A percentile compares a stretch with the other conserved stretches of the same genome.
These are phyloP conservation scores for Potamarius usumacintae DNA, from an alignment of 2,113 vertebrate species.

Conservation along the genomic window DNA sequence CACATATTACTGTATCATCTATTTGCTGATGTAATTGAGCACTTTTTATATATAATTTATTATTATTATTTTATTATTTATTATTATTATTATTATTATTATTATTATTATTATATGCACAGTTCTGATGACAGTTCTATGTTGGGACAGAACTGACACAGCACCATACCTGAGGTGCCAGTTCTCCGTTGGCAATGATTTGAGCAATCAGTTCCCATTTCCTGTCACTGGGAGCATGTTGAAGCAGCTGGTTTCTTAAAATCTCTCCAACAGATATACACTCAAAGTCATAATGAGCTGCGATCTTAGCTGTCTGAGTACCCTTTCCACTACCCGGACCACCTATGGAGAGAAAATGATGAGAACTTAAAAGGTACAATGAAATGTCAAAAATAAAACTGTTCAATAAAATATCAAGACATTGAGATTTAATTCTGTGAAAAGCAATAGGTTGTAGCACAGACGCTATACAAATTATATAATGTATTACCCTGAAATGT, in stretches of 20 bases:
- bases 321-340: conserved; percentile 73
- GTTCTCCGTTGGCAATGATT: conserved; percentile 66
- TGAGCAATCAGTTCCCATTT: conserved; percentile 74
- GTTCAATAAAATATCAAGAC: neutral
- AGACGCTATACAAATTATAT: neutral
- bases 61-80: too few relatives aligned
- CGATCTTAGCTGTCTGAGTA: conserved; percentile 69
- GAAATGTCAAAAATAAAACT: conserved; percentile 2
- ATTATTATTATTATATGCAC: too few relatives aligned
- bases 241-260: conserved; percentile 67
- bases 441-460: neutral
- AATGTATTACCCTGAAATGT: neutral
- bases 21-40: neutral
- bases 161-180: conserved; percentile 57
- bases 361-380: neutral
- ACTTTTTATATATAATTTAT: neutral
- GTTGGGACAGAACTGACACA: neutral
- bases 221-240: conserved; percentile 65
- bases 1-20: neutral
- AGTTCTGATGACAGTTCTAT: neutral
- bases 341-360: conserved; percentile 53
- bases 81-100: too few relatives aligned
- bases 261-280: conserved; percentile 70
- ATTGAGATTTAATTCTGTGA: conserved; percentile 3
- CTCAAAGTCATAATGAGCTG: conserved; percentile 60